Conservation (phyloP, 1,140 invertebrate genomes). For the Galendromus occidentalis region DNA sequence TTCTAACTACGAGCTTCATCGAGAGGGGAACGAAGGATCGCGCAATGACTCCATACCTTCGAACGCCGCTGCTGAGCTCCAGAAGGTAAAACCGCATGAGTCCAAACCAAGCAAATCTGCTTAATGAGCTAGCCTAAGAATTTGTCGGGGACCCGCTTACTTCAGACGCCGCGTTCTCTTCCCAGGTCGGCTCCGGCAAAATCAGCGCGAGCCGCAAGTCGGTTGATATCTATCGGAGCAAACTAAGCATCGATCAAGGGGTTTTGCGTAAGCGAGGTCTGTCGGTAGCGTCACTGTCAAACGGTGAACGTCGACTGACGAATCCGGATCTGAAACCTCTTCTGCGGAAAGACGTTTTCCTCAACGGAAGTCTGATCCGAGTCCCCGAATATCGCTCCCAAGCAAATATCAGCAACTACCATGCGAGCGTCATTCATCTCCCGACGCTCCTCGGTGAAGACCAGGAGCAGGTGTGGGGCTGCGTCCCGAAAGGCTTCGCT, state of each 20-base stretch:
- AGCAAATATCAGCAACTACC: conserved; percentile 22
- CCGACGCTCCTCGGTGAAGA: conserved; percentile 5
- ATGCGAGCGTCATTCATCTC: conserved; percentile 16
- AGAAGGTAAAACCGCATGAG: neutral
- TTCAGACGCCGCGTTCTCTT: too few species aligned
- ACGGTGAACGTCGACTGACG: neutral
- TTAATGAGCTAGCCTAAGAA: too few species aligned
- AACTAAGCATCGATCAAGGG: neutral
- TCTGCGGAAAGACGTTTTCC: conserved; percentile 31
- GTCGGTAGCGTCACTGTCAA: neutral
- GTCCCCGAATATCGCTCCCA: conserved; percentile 27
- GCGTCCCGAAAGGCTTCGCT: conserved; percentile 18
- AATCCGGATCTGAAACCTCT: conserved; percentile 22
- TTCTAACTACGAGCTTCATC: conserved; percentile 1
- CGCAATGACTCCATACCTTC: neutral
- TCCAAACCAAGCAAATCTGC: too few species aligned
- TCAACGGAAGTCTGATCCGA: conserved; percentile 28
- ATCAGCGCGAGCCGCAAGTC: neutral
- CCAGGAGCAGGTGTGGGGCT: conserved; percentile 13
- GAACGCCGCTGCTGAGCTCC: neutral
- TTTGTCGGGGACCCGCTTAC: too few species aligned
- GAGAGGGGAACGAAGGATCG: conserved; percentile 5
- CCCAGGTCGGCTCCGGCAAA: too few species aligned
- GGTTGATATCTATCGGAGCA: neutral
- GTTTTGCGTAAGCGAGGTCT: neutral